Evolutionary conservation across 2,797 vertebrate species (phyloP).

Genomic region (Sciurus carolinensis): DNA sequence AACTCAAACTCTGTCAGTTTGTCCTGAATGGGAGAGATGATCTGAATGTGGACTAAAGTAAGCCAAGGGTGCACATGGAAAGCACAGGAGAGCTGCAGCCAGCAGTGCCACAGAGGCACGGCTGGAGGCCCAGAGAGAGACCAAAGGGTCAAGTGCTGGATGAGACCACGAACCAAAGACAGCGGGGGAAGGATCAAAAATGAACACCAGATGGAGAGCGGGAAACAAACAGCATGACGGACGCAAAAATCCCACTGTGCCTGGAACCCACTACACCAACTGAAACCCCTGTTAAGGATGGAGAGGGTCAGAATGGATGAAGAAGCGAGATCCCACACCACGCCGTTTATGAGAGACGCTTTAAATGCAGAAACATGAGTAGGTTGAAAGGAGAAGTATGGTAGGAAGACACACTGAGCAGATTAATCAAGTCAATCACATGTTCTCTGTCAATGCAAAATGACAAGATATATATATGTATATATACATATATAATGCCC

Average conservation of each 20-base stretch:
- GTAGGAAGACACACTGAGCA: not conserved
- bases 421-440: not conserved
- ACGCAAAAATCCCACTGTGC: not conserved
- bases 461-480: not conserved
- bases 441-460: not conserved
- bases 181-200: not conserved
- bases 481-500: too few species aligned
- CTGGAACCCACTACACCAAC: not conserved
- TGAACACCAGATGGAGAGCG: not conserved
- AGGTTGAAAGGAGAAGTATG: not conserved
- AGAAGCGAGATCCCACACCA: not conserved
- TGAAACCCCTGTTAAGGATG: not conserved
- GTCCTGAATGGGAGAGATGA: not conserved
- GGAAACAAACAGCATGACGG: not conserved
- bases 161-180: not conserved
- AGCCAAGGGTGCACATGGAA: not conserved
- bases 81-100: not conserved
- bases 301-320: not conserved
- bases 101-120: not conserved
- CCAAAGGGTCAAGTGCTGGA: not conserved
- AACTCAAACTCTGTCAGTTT: not conserved
- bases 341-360: not conserved
- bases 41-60: not conserved
- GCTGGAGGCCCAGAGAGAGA: not conserved
- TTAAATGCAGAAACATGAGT: not conserved